phyloP scores from a whole-genome alignment of 1,140 invertebrate genomes.

The Daktulosphaira vitifoliae region DNA sequence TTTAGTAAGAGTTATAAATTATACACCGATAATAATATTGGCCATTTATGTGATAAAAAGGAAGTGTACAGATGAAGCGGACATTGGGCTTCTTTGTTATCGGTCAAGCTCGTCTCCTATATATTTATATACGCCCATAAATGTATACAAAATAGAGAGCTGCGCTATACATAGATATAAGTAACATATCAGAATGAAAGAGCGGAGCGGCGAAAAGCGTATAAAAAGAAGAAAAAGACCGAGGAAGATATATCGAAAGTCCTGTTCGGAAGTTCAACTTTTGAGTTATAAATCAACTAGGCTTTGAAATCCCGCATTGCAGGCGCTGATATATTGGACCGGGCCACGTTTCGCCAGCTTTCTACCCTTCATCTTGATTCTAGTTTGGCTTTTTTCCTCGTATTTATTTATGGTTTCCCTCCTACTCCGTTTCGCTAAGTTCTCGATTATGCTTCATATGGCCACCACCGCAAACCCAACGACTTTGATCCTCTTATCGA shows the following conservation, averaged over 20 bases:
- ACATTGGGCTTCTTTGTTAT: no score
- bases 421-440: background rate
- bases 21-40: no score
- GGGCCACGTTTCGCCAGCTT: conserved; percentile 31
- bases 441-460: background rate
- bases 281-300: conserved; percentile 32
- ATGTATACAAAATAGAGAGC: background rate
- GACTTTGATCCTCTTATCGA: conserved; percentile 31
- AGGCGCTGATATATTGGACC: conserved; percentile 33
- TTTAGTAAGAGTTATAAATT: no score
- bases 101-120: background rate
- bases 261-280: conserved; percentile 33
- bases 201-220: conserved; percentile 12
- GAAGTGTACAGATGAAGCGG: no score
- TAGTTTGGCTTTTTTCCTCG: conserved; percentile 31
- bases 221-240: conserved; percentile 7
- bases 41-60: no score
- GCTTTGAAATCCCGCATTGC: conserved; percentile 34
- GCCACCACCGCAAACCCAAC: background rate
- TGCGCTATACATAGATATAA: conserved; percentile 5
- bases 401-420: conserved; percentile 25
- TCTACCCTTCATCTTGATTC: conserved; percentile 33
- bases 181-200: conserved; percentile 14
- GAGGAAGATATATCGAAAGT: conserved; percentile 28
- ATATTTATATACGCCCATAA: conserved; percentile 6